Percentiles rank a stretch among this genome's conserved stretches.
These are phyloP conservation scores for Eurytoma californica DNA, from an alignment of 2,888 invertebrate species.

Conservation along the genomic window DNA sequence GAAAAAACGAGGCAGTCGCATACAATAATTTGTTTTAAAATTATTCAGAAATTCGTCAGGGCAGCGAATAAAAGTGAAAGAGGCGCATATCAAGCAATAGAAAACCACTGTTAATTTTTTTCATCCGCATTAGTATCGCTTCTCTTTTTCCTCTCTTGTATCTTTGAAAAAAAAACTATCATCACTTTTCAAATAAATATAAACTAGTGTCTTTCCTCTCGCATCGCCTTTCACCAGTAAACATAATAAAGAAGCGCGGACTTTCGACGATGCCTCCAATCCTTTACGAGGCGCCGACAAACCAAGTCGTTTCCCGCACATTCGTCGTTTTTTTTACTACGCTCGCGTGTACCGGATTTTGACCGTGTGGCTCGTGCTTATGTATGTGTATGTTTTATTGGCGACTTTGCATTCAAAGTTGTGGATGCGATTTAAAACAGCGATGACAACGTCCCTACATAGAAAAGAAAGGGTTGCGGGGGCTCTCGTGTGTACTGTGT, in stretches of 20 bases:
- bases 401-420: conserved; percentile 29
- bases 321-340: not conserved
- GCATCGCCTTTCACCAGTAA: conserved; percentile 21
- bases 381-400: conserved; percentile 41
- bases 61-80: conserved; percentile 46
- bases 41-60: conserved; percentile 40
- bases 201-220: conserved; percentile 27
- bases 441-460: conserved; percentile 44
- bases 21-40: conserved; percentile 42
- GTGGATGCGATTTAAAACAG: conserved; percentile 50
- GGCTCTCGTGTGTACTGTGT: conserved; percentile 19
- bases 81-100: conserved; percentile 36
- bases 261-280: conserved; percentile 27
- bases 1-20: conserved; percentile 27
- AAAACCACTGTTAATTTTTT: conserved; percentile 13
- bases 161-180: too few relatives aligned
- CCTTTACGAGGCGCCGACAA: conserved; percentile 23
- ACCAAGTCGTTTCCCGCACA: conserved; percentile 10
- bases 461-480: conserved; percentile 46
- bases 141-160: conserved; percentile 8
- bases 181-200: conserved; percentile 46
- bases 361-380: not conserved
- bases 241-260: not conserved
- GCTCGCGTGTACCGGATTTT: not conserved
- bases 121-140: not conserved